These are phyloP conservation scores for Meloe dianella DNA, from an alignment of 2,888 invertebrate species.

Conservation along the genomic window DNA sequence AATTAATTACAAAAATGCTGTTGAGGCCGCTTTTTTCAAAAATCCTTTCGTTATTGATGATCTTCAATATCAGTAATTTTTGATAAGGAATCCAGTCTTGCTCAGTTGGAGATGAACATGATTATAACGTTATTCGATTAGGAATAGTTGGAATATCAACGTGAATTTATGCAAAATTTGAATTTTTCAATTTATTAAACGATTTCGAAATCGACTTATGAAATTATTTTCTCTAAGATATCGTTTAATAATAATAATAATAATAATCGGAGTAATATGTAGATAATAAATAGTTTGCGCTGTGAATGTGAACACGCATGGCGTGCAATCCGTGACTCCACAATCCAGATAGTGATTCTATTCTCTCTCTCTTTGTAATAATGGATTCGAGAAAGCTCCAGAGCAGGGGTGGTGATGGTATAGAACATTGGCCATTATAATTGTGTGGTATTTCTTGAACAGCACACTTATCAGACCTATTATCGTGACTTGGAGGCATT, in stretches of 20 bases:
- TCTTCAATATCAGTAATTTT: not conserved
- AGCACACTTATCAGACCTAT: conserved; percentile 17
- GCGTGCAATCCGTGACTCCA: conserved; percentile 49
- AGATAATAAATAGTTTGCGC: too few relatives aligned
- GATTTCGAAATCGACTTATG: not conserved
- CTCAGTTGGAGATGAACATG: not conserved
- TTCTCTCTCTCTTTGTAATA: not conserved
- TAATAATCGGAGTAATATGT: too few relatives aligned
- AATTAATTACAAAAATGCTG: not conserved
- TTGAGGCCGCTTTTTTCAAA: not conserved
- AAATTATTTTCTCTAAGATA: not conserved
- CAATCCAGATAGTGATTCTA: conserved; percentile 45
- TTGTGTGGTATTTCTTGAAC: conserved; percentile 15
- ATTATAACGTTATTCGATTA: not conserved
- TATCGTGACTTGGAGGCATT: conserved; percentile 32
- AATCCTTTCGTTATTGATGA: not conserved
- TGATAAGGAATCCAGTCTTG: not conserved
- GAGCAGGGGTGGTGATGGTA: conserved; percentile 34
- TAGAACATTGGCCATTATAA: conserved; percentile 28
- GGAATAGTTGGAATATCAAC: not conserved
- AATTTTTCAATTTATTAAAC: not conserved
- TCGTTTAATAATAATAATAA: too few relatives aligned
- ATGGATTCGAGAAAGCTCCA: conserved; percentile 21
- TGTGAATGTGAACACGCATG: conserved; percentile 45
- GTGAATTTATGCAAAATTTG: not conserved